These are phyloP conservation scores for Anarrhichthys ocellatus DNA, from an alignment of 2,113 vertebrate genomes.

Conservation along the genomic window DNA sequence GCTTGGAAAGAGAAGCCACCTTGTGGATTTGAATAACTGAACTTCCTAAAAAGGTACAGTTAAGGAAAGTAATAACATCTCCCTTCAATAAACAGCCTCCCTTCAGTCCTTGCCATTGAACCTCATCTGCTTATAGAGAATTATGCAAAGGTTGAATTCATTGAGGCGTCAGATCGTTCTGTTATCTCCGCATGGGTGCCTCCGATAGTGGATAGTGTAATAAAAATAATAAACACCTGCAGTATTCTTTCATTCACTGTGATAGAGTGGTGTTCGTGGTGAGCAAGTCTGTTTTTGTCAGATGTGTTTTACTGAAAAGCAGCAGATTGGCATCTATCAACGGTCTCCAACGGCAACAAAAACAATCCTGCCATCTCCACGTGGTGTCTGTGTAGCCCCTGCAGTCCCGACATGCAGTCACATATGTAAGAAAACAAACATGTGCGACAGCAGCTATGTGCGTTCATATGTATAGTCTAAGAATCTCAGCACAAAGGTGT, in stretches of 20 bases:
- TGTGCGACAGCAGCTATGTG: neutral
- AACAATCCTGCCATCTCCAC: neutral
- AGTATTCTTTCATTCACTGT: neutral
- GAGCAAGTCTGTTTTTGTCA: neutral
- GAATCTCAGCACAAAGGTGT: too few relatives aligned
- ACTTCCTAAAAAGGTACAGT: neutral
- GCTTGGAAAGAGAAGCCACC: neutral
- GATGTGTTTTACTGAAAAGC: neutral
- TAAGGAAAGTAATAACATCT: neutral
- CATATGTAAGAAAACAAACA: neutral
- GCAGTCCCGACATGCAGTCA: neutral
- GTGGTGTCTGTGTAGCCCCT: neutral
- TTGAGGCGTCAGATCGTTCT: neutral
- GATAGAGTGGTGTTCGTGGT: neutral
- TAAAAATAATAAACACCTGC: neutral
- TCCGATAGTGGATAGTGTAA: neutral
- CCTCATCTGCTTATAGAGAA: neutral
- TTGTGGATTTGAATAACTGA: constrained; percentile 29
- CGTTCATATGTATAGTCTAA: too few relatives aligned
- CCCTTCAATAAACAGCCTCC: neutral
- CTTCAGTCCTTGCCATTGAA: neutral
- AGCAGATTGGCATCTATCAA: neutral
- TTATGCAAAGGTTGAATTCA: neutral
- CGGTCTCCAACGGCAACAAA: neutral
- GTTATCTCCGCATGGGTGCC: neutral